Conservation (phyloP, 2,888 invertebrate genomes). For the Macrosiphum euphorbiae region DNA sequence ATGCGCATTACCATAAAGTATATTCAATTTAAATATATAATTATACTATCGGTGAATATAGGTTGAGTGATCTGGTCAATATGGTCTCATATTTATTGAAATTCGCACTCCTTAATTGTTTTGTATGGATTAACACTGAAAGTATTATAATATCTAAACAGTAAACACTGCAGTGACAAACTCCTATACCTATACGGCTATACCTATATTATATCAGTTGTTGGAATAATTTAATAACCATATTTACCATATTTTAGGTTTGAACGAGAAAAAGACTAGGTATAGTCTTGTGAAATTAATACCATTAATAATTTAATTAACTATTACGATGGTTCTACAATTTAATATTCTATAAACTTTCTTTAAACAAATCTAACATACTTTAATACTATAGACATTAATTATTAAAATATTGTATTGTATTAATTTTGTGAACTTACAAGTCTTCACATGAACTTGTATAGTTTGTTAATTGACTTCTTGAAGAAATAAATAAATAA, state of each 20-base stretch:
- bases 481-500: neutral
- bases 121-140: neutral
- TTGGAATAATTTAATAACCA: neutral
- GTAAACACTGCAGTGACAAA: neutral
- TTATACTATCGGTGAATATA: neutral
- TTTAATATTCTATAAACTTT: neutral
- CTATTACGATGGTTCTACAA: neutral
- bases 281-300: neutral
- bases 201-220: neutral
- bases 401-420: neutral
- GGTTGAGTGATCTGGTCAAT: neutral
- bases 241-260: neutral
- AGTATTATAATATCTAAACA: neutral
- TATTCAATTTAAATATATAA: neutral
- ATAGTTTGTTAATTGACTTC: neutral
- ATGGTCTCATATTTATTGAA: neutral
- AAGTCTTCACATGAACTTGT: neutral
- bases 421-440: neutral
- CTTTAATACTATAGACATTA: neutral
- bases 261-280: neutral
- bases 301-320: neutral
- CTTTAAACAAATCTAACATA: neutral
- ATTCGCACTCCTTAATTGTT: neutral
- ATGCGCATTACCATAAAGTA: neutral
- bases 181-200: neutral